A percentile compares a stretch with the other conserved stretches of the same genome.
Evolutionary conservation across 1,140 invertebrate species (phyloP).

Genomic region (Achatina immaculata): DNA sequence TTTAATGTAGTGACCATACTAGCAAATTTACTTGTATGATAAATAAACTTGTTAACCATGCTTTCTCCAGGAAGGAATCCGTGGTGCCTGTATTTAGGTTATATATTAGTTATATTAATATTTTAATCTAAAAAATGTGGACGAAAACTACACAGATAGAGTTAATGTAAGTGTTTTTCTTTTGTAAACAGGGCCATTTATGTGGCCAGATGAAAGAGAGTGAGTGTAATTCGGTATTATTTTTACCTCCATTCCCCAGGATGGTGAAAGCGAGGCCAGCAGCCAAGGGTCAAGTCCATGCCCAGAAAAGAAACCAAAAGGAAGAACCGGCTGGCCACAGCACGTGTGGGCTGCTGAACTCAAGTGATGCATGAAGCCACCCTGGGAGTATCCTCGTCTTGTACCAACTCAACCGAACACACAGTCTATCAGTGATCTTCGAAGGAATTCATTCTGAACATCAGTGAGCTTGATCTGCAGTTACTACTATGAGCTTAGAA

Average conservation of each 20-base stretch:
- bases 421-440: background rate
- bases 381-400: background rate
- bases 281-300: constrained; percentile 38
- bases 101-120: too few relatives aligned
- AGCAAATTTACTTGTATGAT: too few relatives aligned
- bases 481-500: background rate
- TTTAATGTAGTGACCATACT: too few relatives aligned
- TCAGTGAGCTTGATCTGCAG: background rate
- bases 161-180: too few relatives aligned
- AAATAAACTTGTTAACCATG: too few relatives aligned
- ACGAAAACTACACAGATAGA: too few relatives aligned
- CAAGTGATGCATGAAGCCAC: constrained; percentile 70
- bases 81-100: too few relatives aligned
- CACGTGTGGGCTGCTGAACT: constrained; percentile 93
- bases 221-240: too few relatives aligned
- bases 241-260: constrained; percentile 26
- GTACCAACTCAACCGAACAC: background rate
- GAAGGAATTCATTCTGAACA: background rate
- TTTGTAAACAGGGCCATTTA: too few relatives aligned
- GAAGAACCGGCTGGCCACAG: constrained; percentile 93
- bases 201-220: too few relatives aligned
- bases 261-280: constrained; percentile 39
- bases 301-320: constrained; percentile 64
- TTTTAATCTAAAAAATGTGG: too few relatives aligned
- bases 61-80: too few relatives aligned